phyloP scores from a whole-genome alignment of 1,140 invertebrate genomes.

The Bombyx mandarina region DNA sequence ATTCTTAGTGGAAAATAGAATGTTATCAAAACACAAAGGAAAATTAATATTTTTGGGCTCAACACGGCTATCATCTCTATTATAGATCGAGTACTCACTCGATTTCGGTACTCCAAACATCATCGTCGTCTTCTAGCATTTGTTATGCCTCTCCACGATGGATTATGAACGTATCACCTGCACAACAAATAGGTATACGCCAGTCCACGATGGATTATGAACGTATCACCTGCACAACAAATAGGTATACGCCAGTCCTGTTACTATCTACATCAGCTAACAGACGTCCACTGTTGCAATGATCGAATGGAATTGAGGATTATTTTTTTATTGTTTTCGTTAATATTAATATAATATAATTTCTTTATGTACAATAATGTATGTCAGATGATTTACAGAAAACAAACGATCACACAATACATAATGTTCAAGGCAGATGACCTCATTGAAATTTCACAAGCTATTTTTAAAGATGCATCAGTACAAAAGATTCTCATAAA shows the following conservation, averaged over 20 bases:
- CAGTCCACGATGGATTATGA: slow-evolving; percentile 1
- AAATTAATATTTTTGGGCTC: neutral
- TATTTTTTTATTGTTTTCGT: no score
- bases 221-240: neutral
- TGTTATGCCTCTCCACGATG: slow-evolving; percentile 1
- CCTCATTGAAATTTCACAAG: no score
- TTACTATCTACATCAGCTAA: neutral
- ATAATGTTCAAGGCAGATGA: no score
- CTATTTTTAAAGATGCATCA: no score
- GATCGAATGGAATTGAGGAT: no score
- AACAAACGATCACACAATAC: neutral
- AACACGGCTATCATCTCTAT: neutral
- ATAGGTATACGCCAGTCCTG: neutral
- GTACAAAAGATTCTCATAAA: no score
- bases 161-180: neutral
- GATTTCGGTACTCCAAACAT: slow-evolving; percentile 39
- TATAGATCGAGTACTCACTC: slow-evolving; percentile 35
- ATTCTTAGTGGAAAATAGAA: slow-evolving; percentile 4
- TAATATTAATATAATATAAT: no score
- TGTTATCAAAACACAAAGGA: slow-evolving; percentile 1
- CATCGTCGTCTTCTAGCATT: slow-evolving; percentile 24
- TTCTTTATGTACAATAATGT: no score
- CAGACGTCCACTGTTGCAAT: neutral
- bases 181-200: neutral
- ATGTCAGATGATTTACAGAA: no score